Percentiles rank a stretch among this genome's conserved stretches.
phyloP scores from a whole-genome alignment of 2,797 vertebrate genomes.

The Leptatherina wallacei region DNA sequence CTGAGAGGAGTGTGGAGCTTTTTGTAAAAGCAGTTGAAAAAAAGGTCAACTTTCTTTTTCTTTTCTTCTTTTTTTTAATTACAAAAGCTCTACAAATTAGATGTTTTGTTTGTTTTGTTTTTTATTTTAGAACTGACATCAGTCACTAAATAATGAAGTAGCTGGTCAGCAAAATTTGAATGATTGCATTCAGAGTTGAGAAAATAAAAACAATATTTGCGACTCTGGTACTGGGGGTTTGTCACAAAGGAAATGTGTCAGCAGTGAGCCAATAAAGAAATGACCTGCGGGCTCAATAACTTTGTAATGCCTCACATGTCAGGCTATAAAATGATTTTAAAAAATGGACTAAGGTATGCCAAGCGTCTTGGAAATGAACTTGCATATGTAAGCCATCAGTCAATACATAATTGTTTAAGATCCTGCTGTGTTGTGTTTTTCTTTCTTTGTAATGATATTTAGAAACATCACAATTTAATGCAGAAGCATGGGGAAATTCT shows the following conservation, averaged over 20 bases:
- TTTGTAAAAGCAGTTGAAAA: slow-evolving; percentile 49
- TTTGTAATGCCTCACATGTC: slow-evolving; percentile 66
- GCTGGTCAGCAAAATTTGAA: slow-evolving; percentile 52
- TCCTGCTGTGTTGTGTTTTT: slow-evolving; percentile 75
- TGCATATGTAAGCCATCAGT: slow-evolving; percentile 86
- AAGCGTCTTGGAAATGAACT: slow-evolving; percentile 81
- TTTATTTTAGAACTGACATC: slow-evolving; percentile 74
- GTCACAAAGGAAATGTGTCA: slow-evolving; percentile 51
- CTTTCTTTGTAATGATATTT: slow-evolving; percentile 48
- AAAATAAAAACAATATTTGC: slow-evolving; percentile 35
- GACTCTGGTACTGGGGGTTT: slow-evolving; percentile 56
- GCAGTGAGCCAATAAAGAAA: slow-evolving; percentile 61
- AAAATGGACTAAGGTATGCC: slow-evolving; percentile 77
- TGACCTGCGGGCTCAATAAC: slow-evolving; percentile 65
- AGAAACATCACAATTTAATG: background rate
- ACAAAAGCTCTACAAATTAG: slow-evolving; percentile 51
- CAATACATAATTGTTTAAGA: slow-evolving; percentile 86
- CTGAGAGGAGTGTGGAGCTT: slow-evolving; percentile 51
- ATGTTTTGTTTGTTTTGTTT: slow-evolving; percentile 25
- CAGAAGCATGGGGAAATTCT: background rate
- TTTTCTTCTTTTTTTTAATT: slow-evolving; percentile 17
- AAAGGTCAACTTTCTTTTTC: slow-evolving; percentile 72
- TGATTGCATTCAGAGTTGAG: slow-evolving; percentile 49
- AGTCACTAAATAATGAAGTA: slow-evolving; percentile 73
- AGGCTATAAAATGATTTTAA: slow-evolving; percentile 69